phyloP scores from a whole-genome alignment of 2,888 invertebrate species.

The Nezara viridula region DNA sequence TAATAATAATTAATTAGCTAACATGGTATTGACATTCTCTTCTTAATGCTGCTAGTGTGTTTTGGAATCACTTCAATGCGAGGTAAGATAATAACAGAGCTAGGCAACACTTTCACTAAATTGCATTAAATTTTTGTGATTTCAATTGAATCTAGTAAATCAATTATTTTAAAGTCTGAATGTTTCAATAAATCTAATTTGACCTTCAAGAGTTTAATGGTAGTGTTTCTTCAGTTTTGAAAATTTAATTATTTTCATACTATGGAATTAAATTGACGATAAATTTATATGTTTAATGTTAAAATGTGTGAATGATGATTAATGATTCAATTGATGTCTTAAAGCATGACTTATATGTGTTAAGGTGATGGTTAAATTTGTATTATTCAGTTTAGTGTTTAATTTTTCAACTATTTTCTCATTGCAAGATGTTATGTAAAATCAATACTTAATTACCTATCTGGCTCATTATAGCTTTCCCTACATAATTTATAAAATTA shows the following conservation, averaged over 20 bases:
- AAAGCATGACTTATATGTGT: conserved; percentile 54
- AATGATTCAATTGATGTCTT: conserved; percentile 57
- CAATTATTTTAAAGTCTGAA: conserved; percentile 58
- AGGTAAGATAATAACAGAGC: conserved; percentile 80
- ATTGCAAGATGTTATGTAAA: conserved; percentile 42
- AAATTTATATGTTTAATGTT: not conserved
- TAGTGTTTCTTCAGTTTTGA: not conserved
- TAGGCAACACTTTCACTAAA: conserved; percentile 60
- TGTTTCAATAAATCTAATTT: conserved; percentile 4
- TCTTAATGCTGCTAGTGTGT: conserved; percentile 79
- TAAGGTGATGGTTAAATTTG: conserved; percentile 55
- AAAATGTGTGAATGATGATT: not conserved
- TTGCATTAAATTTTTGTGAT: conserved; percentile 58
- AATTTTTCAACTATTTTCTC: conserved; percentile 35
- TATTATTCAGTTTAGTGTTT: conserved; percentile 40
- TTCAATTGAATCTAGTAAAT: conserved; percentile 60
- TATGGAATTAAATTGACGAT: not conserved
- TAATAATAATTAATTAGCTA: conserved; percentile 55
- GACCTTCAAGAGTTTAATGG: not conserved
- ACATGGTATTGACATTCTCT: conserved; percentile 64
- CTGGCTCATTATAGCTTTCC: conserved; percentile 14
- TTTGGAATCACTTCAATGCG: conserved; percentile 99
- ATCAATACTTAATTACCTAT: conserved; percentile 2
- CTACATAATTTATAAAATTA: not conserved
- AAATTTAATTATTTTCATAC: not conserved